Evolutionary conservation across 1,140 invertebrate species (phyloP).

Genomic region (Kradibia gibbosae): DNA sequence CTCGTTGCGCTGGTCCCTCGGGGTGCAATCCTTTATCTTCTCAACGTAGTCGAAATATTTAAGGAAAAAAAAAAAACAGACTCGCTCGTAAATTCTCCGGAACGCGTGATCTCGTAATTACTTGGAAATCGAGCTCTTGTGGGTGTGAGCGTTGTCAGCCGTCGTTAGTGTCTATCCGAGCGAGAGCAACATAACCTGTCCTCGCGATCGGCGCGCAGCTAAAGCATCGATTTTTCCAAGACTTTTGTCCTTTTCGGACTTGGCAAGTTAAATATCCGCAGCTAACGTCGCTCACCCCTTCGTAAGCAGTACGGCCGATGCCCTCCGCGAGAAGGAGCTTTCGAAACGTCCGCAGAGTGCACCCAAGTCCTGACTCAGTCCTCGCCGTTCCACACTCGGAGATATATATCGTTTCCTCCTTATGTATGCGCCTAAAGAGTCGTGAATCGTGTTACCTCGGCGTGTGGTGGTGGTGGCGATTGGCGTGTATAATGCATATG

Average conservation of each 20-base stretch:
- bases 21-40: background rate
- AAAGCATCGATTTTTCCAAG: constrained; percentile 12
- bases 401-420: constrained; percentile 32
- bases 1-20: background rate
- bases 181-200: constrained; percentile 27
- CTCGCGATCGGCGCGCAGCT: constrained; percentile 3
- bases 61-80: too few species aligned
- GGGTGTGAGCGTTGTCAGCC: constrained; percentile 17
- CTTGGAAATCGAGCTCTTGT: background rate
- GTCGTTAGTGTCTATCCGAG: constrained; percentile 27
- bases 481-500: background rate
- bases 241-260: background rate
- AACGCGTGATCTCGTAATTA: background rate
- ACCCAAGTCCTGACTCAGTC: background rate
- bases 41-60: too few species aligned
- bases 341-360: background rate
- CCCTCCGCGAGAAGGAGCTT: background rate
- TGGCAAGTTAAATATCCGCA: background rate
- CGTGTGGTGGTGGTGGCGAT: background rate
- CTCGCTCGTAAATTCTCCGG: background rate
- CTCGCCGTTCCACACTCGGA: constrained; percentile 16
- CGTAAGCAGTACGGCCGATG: background rate
- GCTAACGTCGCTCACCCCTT: background rate
- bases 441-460: constrained; percentile 16
- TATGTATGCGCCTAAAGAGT: constrained; percentile 7